These are phyloP conservation scores for Chanos chanos DNA, from an alignment of 2,797 vertebrate species.

Conservation along the genomic window DNA sequence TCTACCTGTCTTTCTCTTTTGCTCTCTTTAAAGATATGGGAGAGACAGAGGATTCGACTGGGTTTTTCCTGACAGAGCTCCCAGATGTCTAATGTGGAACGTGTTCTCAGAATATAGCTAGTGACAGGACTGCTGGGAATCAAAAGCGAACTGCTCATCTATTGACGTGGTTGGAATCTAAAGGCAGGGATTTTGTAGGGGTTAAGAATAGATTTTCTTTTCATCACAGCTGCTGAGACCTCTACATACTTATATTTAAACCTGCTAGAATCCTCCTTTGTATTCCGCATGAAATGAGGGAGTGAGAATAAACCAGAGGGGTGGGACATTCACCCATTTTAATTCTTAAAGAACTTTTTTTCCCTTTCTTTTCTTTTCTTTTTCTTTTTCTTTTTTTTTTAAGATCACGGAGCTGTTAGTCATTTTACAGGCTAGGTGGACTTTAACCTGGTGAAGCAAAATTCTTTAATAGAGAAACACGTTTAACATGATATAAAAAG, in stretches of 20 bases:
- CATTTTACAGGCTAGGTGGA: too few species aligned
- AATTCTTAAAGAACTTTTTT: too few species aligned
- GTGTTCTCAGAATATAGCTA: conserved; percentile 46
- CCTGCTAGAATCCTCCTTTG: conserved; percentile 2
- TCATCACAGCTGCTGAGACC: conserved; percentile 33
- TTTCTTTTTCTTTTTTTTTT: too few species aligned
- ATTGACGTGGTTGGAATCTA: conserved; percentile 11
- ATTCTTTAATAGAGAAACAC: too few species aligned
- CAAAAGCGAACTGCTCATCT: conserved; percentile 37
- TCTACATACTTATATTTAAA: conserved; percentile 1
- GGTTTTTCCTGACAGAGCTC: conserved; percentile 48
- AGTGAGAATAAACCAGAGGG: background rate
- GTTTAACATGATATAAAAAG: too few species aligned
- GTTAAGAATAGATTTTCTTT: conserved; percentile 47
- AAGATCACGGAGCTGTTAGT: too few species aligned
- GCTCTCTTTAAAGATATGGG: conserved; percentile 39
- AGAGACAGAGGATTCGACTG: conserved; percentile 35
- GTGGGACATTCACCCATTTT: too few species aligned
- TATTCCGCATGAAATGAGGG: background rate
- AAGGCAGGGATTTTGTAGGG: conserved; percentile 35
- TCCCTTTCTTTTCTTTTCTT: too few species aligned
- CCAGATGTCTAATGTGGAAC: conserved; percentile 23
- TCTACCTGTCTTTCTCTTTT: too few species aligned
- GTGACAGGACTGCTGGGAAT: conserved; percentile 55
- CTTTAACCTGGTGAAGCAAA: too few species aligned